Base-by-base conservation (phyloP, 64 coral and sea anemone species). In the Stylophora pistillata region DNA sequence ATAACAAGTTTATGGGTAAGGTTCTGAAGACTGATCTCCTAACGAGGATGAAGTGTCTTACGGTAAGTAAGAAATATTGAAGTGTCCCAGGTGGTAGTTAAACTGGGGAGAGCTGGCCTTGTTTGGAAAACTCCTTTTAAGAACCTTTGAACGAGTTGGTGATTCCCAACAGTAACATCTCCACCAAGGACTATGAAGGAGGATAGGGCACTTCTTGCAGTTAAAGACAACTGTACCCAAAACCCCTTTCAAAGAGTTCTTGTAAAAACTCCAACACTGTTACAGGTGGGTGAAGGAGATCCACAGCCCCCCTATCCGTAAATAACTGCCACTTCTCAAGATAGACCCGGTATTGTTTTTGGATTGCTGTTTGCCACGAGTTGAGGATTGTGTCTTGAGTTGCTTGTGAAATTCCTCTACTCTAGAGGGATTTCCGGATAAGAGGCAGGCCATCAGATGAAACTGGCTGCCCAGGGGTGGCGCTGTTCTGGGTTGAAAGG, bases 321-420 rank as follows among this genome's bases (percentile, higher is more conserved):
- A 82, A 63, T 61, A 27, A 66, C 79, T 63, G 56, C 79, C 79
- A 63, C 79, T 82, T 82, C n/a, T 59, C 79, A 60, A 82, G 79
- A 57, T 82, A 62, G 56, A 60, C 79, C 32, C 18, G 56, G 79
- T 82, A 62, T 62, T 63, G 79, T 82, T 82, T 82, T 21, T 82
- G 57, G 26, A 57, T 82, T 13, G 28, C 57, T 62, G 27, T 60
- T 31, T 23, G 59, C 81, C 81, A 65, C 15, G 60, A 84, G 59
- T 84, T 68, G 57, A 84, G 81, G 58, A 68, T 84, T 84, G 59
- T 84, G 30, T 84, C 59, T 55, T 84, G 81, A 84, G 81, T 84
- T 84, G 81, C 59, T 66, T 64, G 65, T 84, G 59, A 66, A 64
- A 88, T 88, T 20, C 73, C n/a, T 52, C 58, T 56, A 57, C 75